Percentiles rank a stretch among this genome's conserved stretches.
Conservation (phyloP, 64 coral and sea anemone species). For the Catalaphyllia jardinei region DNA sequence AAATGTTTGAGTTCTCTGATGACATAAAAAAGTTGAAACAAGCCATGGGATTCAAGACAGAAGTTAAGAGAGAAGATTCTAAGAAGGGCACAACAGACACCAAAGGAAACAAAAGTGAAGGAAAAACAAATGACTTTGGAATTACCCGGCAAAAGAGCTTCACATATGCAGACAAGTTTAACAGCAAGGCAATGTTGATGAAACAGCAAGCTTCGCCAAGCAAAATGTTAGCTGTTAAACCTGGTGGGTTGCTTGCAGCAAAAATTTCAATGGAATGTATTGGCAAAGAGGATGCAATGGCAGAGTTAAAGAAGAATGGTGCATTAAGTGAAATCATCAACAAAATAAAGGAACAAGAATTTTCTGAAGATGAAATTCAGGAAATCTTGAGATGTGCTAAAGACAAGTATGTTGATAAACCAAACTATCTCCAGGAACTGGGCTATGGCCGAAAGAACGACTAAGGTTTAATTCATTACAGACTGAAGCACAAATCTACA, state of each 20-base stretch:
- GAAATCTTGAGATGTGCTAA: constrained; percentile 75
- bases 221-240: constrained; percentile 43
- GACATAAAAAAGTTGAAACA: constrained; percentile 84
- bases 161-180: constrained; percentile 34
- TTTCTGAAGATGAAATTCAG: constrained; percentile 88
- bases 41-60: constrained; percentile 72
- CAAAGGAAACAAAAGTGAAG: neutral
- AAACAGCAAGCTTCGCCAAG: constrained; percentile 68
- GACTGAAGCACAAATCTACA: no score
- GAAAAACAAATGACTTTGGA: constrained; percentile 30
- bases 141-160: constrained; percentile 56
- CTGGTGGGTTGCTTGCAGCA: constrained; percentile 9
- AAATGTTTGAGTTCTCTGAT: constrained; percentile 85
- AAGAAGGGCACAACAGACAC: constrained; percentile 20
- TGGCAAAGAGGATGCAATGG: constrained; percentile 60
- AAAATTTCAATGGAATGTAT: constrained; percentile 15
- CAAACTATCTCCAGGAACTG: constrained; percentile 74
- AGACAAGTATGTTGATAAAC: constrained; percentile 75
- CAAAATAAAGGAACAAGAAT: constrained; percentile 75
- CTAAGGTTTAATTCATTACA: neutral
- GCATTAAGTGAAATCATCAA: constrained; percentile 45
- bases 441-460: constrained; percentile 52
- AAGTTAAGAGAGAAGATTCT: constrained; percentile 5
- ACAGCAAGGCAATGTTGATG: constrained; percentile 61
- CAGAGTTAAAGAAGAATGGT: constrained; percentile 37